A percentile compares a stretch with the other conserved stretches of the same genome.
Conservation (phyloP, 2,797 vertebrate species). For the Dryobates pubescens region DNA sequence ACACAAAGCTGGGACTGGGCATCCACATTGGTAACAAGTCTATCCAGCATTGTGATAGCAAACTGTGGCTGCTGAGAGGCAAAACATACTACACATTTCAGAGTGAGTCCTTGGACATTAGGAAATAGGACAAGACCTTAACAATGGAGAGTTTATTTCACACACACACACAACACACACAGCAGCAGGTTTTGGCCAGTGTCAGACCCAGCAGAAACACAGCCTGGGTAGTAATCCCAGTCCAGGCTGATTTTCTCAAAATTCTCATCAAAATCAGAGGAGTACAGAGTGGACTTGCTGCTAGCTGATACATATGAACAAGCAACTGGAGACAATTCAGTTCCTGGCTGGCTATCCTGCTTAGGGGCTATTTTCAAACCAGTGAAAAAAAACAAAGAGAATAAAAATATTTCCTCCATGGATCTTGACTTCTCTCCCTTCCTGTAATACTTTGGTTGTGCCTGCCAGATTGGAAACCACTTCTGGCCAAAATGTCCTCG, state of each 20-base stretch:
- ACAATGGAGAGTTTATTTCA: neutral
- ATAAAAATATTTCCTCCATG: slow-evolving; percentile 42
- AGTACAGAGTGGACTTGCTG: neutral
- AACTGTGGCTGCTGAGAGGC: neutral
- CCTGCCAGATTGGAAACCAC: slow-evolving; percentile 51
- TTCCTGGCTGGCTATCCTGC: slow-evolving; percentile 3
- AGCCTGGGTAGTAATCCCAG: neutral
- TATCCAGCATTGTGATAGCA: neutral
- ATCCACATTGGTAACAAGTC: neutral
- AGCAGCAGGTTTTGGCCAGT: neutral
- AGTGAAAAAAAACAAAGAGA: neutral
- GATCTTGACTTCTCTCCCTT: slow-evolving; percentile 22
- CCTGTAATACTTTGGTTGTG: neutral
- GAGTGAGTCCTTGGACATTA: neutral
- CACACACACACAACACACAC: neutral
- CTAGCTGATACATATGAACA: neutral
- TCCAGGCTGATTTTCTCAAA: neutral
- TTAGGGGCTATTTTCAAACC: slow-evolving; percentile 33
- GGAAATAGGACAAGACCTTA: neutral
- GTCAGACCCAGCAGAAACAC: neutral
- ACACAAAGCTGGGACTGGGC: neutral
- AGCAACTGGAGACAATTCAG: neutral
- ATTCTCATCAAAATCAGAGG: neutral
- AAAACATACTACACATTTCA: neutral
- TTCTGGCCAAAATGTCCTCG: slow-evolving; percentile 20